Base-by-base conservation (phyloP, 2,797 vertebrate genomes). In the Peromyscus eremicus region DNA sequence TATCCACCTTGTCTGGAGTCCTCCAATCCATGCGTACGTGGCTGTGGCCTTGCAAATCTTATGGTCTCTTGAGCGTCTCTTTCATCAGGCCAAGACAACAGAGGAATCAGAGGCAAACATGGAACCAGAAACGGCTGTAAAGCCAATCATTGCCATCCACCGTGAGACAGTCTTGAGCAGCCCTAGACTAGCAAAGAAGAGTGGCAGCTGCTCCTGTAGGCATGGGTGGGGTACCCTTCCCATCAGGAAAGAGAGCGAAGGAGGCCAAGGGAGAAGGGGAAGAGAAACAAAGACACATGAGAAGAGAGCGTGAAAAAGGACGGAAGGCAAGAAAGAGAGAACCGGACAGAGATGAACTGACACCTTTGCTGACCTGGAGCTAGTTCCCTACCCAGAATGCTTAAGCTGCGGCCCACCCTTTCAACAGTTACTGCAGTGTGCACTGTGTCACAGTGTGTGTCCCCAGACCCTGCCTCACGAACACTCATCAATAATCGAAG, bases 381-480 rank as follows among this genome's bases (percentile, higher is more conserved):
- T 81, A 60, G 4, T 66, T 85, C 37, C 23, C 55, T 34, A 57
- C 25, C 46, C 13, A 64, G 25, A 92, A 66, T 32, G 46, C 19
- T 5, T 75, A 19, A 34, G 10, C 11, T 60, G 71, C 80, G 64
- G 52, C 5, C 21, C 14, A 89, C 43, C 3, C 71, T 95, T 88
- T 94, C n/a, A 43, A 81, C 6, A 49, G 27, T 34, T 55, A 32
- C 27, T 89, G 27, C 57, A 60, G 37, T 5, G 21, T 0, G 9
- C 3, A 11, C 4, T 9, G 6, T 82, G 1, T 52, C 32, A 37
- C 16, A 23, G 1, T 71, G 2, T 4, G 5, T 13, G 3, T 55
- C 66, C 27, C 68, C 32, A 81, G 60, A 27, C 46, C 64, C 40
- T 79, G 9, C 0, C 5, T 16, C 17, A 13, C 32, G 1, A 37